phyloP scores from a whole-genome alignment of 53 echinoderm and acorn worm species.

The Luidia sarsii region DNA sequence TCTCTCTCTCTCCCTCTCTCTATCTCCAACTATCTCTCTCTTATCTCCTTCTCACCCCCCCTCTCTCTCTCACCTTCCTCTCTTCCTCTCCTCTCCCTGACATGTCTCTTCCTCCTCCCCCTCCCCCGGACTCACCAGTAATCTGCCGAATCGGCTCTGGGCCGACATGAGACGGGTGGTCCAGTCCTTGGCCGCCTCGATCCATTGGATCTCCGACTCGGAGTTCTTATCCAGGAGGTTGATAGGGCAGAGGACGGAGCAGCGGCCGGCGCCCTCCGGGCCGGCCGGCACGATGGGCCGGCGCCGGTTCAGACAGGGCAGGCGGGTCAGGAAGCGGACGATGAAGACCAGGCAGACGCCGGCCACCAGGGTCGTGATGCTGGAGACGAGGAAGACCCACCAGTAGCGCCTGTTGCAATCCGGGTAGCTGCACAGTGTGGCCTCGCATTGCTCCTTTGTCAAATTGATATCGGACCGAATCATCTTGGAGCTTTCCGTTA shows the following conservation, averaged over 20 bases:
- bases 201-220: slow-evolving; percentile 21
- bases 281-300: not conserved
- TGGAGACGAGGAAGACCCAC: slow-evolving; percentile 39
- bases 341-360: slow-evolving; percentile 15
- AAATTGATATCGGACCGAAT: not conserved
- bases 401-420: slow-evolving; percentile 3
- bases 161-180: slow-evolving; percentile 41
- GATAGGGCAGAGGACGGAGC: slow-evolving; percentile 6
- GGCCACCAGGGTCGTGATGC: not conserved
- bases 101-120: not conserved
- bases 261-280: not conserved
- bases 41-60: not conserved
- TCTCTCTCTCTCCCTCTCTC: too few species aligned
- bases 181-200: slow-evolving; percentile 32
- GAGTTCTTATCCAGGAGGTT: slow-evolving; percentile 38
- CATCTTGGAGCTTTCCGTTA: not conserved
- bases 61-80: not conserved
- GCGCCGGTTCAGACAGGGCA: slow-evolving; percentile 22
- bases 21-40: too few species aligned
- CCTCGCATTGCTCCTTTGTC: slow-evolving; percentile 22
- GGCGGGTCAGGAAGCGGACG: slow-evolving; percentile 37
- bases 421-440: not conserved
- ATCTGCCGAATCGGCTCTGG: slow-evolving; percentile 41
- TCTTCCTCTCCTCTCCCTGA: too few species aligned
- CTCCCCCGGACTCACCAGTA: slow-evolving; percentile 7